Percentiles rank a stretch among this genome's conserved stretches.
Conservation (phyloP, 1,140 invertebrate genomes). For the Brachionus angularis region DNA sequence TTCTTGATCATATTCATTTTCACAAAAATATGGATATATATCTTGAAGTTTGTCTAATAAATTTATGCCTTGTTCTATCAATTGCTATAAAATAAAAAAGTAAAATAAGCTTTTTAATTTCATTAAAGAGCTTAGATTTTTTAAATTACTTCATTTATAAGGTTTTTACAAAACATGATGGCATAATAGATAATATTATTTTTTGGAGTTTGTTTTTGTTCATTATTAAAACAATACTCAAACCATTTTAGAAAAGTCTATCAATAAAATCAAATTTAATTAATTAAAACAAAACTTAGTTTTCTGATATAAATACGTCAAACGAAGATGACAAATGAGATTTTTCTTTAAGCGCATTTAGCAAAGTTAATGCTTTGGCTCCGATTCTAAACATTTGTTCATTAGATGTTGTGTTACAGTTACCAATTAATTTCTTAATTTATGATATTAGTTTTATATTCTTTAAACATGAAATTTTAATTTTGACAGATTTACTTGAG, state of each 20-base stretch:
- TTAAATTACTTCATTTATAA: conserved; percentile 8
- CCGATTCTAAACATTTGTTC: conserved; percentile 25
- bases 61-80: not conserved
- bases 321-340: not conserved
- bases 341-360: not conserved
- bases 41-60: not conserved
- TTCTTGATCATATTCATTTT: conserved; percentile 21
- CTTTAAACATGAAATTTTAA: not conserved
- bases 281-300: not conserved
- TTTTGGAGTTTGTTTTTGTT: conserved; percentile 28
- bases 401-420: not conserved
- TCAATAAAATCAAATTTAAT: not conserved
- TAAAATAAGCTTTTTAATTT: not conserved
- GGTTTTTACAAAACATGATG: not conserved
- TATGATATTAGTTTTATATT: no score
- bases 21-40: conserved; percentile 9
- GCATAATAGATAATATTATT: conserved; percentile 38
- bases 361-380: conserved; percentile 8
- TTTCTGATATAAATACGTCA: not conserved
- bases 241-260: conserved; percentile 23
- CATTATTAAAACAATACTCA: conserved; percentile 30
- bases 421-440: conserved; percentile 9
- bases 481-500: not conserved
- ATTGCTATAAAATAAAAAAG: not conserved
- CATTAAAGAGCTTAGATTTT: not conserved